Base-by-base conservation (phyloP, 2,888 invertebrate species). In the Erebia aethiops region DNA sequence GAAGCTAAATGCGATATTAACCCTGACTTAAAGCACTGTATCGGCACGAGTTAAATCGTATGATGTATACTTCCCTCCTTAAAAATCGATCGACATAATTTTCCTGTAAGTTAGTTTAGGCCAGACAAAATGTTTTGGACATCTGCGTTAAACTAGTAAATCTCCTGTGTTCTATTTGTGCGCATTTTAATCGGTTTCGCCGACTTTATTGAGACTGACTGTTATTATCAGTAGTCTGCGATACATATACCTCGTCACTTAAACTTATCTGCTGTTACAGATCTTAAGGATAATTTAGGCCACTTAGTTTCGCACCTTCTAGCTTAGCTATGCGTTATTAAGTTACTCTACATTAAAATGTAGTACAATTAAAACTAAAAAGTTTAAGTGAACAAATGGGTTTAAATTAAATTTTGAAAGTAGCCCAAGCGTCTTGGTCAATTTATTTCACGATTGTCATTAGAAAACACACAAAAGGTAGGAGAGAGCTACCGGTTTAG, bases 401-500 rank as follows among this genome's bases (percentile, higher is more conserved):
- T 71, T 70, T 68, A 64, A 75, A 73, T 71, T 51, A 68, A 71
- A 73, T 73, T 35, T 70, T 71, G 76, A 78, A 76, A 77, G 77
- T 77, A 66, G 73, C 62, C 62, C 72, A 65, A 73, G 72, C 74
- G 76, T 71, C 64, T 75, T 69, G 73, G 71, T 68, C 72, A 76
- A 77, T 77, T 71, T 78, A 74, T 73, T 76, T 74, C 70, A 69
- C 69, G 71, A 71, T 68, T 70, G 74, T 71, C 74, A 74, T 71
- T 74, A 74, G 69, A 68, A 67, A 56, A 56, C 65, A 35, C 62
- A 81, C 78, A 80, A 80, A 76, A 78, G 76, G 68, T 58, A 63
- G 74, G 81, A 77, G 82, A 82, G 81, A 81, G 80, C 72, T 69
- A 73, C 69, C 69, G 51, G 67, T 69, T 65, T 70, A 74, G 74